Base-by-base conservation (phyloP, 2,113 vertebrate genomes). In the Caranx melampygus region DNA sequence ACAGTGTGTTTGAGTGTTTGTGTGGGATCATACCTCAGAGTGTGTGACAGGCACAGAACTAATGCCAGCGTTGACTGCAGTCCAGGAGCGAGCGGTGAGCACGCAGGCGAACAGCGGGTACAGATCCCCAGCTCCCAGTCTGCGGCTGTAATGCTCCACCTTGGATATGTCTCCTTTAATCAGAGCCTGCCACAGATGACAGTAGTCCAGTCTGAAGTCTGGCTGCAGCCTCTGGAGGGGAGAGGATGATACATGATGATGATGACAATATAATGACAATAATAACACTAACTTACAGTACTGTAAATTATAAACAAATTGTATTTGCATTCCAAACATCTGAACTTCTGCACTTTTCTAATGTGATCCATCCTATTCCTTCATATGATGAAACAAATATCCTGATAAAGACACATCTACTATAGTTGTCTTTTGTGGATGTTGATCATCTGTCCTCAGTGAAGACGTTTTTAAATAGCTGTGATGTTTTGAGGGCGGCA, bases 91-190 rank as follows among this genome's bases (percentile, higher is more conserved):
- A 45, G 96, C 97, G 0, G 97, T 99, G 60, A 99, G 94, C 89
- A 99, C 95, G 55, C 98, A 99, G 68, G 98, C 96, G 0, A 99
- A 98, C 47, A 99, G 94, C 0, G 97, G 96, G 83, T 96, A 99
- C 45, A 99, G 87, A 6, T 98, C 96, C 4, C 97, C 98, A 0
- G 96, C 97, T 6, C 98, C 97, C 10, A 99, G 94, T 15, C 91
- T 92, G 62, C 89, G 95, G 90, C 97, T 96, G 85, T 98, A 98
- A 26, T 91, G 94, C 92, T 97, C 95, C 61, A 98, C 93, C 2
- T 83, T 90, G 65, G 95, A 88, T 96, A 99, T 95, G 84, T 99
- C 96, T 0, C 95, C 93, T 72, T 94, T 94, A 81, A 99, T 98
- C 81, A 99, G 94, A 37, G 97, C 94, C 92, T 97, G 97, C 98